Percentiles rank a stretch among this genome's conserved stretches.
phyloP scores from a whole-genome alignment of 2,888 invertebrate species.

The Drosophila antonietae region DNA sequence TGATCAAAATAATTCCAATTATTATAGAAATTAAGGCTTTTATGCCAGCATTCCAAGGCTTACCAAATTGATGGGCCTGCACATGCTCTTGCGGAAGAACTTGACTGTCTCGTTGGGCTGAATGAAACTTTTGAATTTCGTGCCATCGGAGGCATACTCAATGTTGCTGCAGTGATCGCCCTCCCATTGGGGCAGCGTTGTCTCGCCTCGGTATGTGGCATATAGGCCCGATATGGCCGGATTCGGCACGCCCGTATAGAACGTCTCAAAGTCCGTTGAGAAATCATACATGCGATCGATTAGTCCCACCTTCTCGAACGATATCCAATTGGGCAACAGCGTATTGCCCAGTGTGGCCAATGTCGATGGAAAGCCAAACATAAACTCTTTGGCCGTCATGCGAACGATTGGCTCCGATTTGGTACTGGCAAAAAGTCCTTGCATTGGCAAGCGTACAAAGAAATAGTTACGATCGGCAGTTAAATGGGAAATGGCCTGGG shows the following conservation, averaged over 20 bases:
- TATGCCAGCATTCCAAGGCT: constrained; percentile 74
- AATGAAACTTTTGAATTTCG: constrained; percentile 91
- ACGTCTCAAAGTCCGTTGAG: constrained; percentile 91
- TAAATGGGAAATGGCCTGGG: constrained; percentile 93
- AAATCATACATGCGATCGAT: constrained; percentile 96
- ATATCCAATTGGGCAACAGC: constrained; percentile 93
- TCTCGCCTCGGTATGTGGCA: constrained; percentile 90
- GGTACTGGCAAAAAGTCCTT: constrained; percentile 89
- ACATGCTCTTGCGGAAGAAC: constrained; percentile 94
- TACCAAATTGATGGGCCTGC: constrained; percentile 92
- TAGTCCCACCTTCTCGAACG: constrained; percentile 93
- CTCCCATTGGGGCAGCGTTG: constrained; percentile 91
- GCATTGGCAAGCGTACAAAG: constrained; percentile 89
- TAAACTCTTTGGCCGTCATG: constrained; percentile 94
- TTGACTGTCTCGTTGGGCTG: constrained; percentile 88
- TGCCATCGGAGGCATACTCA: constrained; percentile 92
- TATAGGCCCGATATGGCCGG: constrained; percentile 88
- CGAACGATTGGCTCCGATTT: constrained; percentile 89
- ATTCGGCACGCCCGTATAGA: constrained; percentile 89
- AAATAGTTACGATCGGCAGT: constrained; percentile 87
- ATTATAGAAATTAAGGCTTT: background rate
- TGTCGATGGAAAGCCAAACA: constrained; percentile 94
- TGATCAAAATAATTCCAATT: background rate
- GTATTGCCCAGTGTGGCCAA: constrained; percentile 93
- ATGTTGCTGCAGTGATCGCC: constrained; percentile 91